Evolutionary conservation across 2,797 vertebrate species (phyloP), one percentile per base, ranked within the genome.

Genomic region (Oreonectes daqikongensis): DNA sequence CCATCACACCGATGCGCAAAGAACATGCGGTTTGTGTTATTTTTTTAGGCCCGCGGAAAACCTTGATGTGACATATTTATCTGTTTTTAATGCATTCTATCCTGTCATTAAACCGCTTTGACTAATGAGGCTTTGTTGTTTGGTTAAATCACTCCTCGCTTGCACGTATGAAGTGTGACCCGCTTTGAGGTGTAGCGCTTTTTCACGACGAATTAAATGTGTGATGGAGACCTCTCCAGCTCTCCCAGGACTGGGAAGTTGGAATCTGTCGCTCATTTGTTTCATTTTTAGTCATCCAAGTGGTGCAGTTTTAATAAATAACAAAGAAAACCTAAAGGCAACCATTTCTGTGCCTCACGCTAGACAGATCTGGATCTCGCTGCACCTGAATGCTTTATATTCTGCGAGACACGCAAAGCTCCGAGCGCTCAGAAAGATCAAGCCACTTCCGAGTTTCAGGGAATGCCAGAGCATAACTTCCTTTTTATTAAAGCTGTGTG

Each of bases 401-500:
- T 17, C 10, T 50, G 35, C 2, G 26, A 64, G 32, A 57, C 26
- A 59, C 55, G 68, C 46, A 59, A 55, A 48, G 63, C 64, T 75
- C 57, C 12, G 28, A 75, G 65, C 55, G 55, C 66, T 75, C 38
- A 48, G 40, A 48, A 60, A 86, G 86, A 84, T 88, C 88, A 86
- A 79, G 88, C 87, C 87, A 85, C 78, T 82, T 89, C 84, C 84
- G 75, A 86, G 82, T 82, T 71, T 84, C 28, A 53, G 50, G 28
- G 64, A 35, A 75, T 20, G 59, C 60, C 60, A 74, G 46, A 53
- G 60, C 53, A 24, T 3, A 48, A 55, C 73, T 75, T 75, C 73
- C 53, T 50, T 22, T 59, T 32, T 5, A 32, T 55, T 66, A 38
- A 59, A 73, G 38, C 59, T n/a, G 10, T 32, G 11, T 15, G 40